Evolutionary conservation across 2,797 vertebrate species (phyloP).

Genomic region (Phrynocephalus guinanensis): DNA sequence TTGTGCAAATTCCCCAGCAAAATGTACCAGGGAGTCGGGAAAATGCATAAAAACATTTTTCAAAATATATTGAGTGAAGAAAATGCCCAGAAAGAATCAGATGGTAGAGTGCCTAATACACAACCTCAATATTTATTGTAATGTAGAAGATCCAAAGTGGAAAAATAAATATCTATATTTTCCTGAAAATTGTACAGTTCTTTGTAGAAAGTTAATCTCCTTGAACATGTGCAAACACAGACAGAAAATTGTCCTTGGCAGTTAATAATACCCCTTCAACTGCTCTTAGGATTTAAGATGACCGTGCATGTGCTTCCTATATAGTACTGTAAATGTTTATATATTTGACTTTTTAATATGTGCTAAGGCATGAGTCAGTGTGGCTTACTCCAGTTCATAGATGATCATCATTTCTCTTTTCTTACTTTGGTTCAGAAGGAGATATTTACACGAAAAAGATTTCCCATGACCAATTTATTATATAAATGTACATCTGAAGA

Average conservation of each 20-base stretch:
- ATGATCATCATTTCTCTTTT: no score
- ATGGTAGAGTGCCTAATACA: constrained; percentile 5
- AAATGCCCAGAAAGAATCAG: constrained; percentile 5
- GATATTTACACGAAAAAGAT: not conserved
- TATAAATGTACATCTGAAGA: not conserved
- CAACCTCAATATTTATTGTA: constrained; percentile 34
- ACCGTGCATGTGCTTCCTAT: not conserved
- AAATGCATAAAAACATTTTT: constrained; percentile 19
- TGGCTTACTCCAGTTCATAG: not conserved
- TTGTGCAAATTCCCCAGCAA: constrained; percentile 12
- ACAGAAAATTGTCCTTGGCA: constrained; percentile 4
- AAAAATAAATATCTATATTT: constrained; percentile 8
- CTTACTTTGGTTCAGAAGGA: not conserved
- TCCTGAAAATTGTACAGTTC: not conserved
- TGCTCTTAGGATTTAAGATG: constrained; percentile 27
- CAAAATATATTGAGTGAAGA: constrained; percentile 21
- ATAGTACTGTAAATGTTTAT: not conserved
- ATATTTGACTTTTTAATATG: not conserved
- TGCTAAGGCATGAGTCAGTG: not conserved
- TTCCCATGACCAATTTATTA: constrained; percentile 3
- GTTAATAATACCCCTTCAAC: constrained; percentile 1
- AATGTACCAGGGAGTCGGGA: constrained; percentile 6
- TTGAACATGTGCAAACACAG: constrained; percentile 7
- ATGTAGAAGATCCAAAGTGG: constrained; percentile 25
- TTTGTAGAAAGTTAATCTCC: constrained; percentile 32